Conservation (phyloP, 2,888 invertebrate species). For the Polietes domitor region DNA sequence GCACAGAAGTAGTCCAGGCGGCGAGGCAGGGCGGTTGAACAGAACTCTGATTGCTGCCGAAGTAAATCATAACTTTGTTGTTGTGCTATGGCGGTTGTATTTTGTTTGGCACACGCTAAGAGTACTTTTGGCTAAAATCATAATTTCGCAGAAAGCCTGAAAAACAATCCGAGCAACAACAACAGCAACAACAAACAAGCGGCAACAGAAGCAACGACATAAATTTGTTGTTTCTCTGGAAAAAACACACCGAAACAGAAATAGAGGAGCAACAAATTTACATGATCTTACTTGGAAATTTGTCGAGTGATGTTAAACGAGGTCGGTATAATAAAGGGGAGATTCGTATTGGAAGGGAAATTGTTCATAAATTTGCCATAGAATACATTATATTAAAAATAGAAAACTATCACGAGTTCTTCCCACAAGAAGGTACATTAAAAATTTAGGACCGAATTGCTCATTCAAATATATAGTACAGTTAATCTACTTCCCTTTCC, state of each 20-base stretch:
- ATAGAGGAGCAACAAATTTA: conserved; percentile 43
- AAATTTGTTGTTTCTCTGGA: conserved; percentile 31
- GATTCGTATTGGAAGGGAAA: no score
- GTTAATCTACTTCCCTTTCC: no score
- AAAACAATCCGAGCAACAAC: background rate
- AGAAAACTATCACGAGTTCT: no score
- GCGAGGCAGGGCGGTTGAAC: background rate
- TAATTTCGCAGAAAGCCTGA: conserved; percentile 19
- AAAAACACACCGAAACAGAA: background rate
- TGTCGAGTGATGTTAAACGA: background rate
- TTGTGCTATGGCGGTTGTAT: background rate
- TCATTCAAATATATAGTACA: no score
- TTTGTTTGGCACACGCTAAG: conserved; percentile 58
- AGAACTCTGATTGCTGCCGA: conserved; percentile 17
- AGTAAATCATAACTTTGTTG: conserved; percentile 59
- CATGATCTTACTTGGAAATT: conserved; percentile 25
- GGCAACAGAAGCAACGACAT: conserved; percentile 20
- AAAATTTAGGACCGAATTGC: no score
- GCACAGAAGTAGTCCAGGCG: no score
- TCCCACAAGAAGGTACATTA: no score
- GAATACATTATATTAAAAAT: no score
- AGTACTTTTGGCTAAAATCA: conserved; percentile 16
- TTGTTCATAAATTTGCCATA: no score
- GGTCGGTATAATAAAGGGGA: background rate
- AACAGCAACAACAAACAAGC: background rate